Evolutionary conservation across 2,113 vertebrate species (phyloP).

Genomic region (Amblyopsis rosae): DNA sequence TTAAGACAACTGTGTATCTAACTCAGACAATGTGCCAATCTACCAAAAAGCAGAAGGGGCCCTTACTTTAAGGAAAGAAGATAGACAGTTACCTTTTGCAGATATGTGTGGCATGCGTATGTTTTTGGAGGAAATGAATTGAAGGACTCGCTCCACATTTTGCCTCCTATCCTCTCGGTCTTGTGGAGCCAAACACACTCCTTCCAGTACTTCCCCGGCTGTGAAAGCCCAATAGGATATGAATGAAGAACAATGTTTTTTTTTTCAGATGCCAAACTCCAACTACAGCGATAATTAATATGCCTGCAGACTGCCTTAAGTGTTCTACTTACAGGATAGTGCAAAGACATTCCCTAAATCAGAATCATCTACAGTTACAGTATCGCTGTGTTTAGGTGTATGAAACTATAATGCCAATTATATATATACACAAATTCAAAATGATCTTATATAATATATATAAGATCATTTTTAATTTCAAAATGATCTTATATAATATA

Average conservation of each 20-base stretch:
- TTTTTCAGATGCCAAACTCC: not conserved
- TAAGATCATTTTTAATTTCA: no score
- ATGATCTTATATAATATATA: no score
- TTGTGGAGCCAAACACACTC: conserved; percentile 77
- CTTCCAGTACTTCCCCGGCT: conserved; percentile 90
- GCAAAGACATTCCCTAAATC: no score
- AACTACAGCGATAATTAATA: no score
- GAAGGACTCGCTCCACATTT: conserved; percentile 93
- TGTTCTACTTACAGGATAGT: no score
- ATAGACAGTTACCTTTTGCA: conserved; percentile 81
- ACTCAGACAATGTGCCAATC: no score
- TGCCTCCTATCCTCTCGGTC: conserved; percentile 89
- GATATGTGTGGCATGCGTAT: conserved; percentile 97
- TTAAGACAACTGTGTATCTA: no score
- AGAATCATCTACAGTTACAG: no score
- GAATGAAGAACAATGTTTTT: not conserved
- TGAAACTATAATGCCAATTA: not conserved
- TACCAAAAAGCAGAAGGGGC: no score
- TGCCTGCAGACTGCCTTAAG: no score
- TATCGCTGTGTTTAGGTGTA: no score
- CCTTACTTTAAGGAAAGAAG: not conserved
- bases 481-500: not conserved
- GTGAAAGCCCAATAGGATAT: conserved; percentile 24
- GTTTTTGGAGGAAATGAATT: conserved; percentile 90
- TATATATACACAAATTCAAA: no score